Evolutionary conservation across 30 jellyfish, hydroid and myxozoan genomes (phyloP).

Genomic region (Catostylus mosaicus): DNA sequence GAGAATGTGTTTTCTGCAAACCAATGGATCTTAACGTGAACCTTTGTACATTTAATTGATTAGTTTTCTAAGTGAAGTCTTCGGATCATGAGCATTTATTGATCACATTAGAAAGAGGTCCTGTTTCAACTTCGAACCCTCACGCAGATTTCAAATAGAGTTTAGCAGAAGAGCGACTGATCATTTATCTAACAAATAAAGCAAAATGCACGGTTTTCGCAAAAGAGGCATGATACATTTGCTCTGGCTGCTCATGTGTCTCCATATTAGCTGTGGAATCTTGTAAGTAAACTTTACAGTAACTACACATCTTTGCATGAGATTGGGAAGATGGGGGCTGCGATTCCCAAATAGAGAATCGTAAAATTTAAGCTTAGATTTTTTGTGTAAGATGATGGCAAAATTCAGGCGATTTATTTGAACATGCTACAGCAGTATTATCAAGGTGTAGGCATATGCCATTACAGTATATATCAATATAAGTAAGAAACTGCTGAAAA

Average conservation of each 20-base stretch:
- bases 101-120: slow-evolving; percentile 31
- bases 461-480: too few relatives aligned
- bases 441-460: too few relatives aligned
- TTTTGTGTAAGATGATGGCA: too few relatives aligned
- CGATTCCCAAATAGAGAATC: too few relatives aligned
- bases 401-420: too few relatives aligned
- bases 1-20: slow-evolving; percentile 12
- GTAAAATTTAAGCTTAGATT: too few relatives aligned
- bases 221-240: not conserved
- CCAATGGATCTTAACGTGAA: slow-evolving; percentile 37
- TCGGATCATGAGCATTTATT: slow-evolving; percentile 31
- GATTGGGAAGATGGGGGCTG: too few relatives aligned
- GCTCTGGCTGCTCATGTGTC: not conserved
- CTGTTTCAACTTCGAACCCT: not conserved
- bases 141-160: too few relatives aligned
- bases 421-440: too few relatives aligned
- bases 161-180: not conserved
- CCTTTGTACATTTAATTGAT: slow-evolving; percentile 30
- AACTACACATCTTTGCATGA: too few relatives aligned
- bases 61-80: slow-evolving; percentile 33
- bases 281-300: not conserved
- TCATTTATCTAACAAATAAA: not conserved
- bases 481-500: too few relatives aligned
- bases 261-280: not conserved
- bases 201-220: not conserved